These are phyloP conservation scores for Ciconia maguari DNA, from an alignment of 2,113 vertebrate genomes.

Conservation along the genomic window DNA sequence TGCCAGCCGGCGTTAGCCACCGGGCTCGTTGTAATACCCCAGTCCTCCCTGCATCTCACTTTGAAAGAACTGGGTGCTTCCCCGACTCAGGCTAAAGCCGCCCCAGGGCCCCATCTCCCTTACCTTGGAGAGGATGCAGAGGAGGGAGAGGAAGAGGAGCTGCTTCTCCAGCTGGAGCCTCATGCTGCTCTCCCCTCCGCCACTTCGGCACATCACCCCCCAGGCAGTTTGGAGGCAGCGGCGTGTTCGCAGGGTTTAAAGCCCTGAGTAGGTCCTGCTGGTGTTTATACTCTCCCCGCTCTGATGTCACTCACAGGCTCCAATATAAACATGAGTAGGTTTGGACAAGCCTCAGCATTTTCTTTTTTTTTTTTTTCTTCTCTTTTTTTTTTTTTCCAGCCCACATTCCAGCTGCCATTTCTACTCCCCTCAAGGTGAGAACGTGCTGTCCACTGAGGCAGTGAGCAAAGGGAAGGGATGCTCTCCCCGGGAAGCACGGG, in stretches of 20 bases:
- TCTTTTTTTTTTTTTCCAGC: neutral
- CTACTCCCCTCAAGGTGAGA: constrained; percentile 63
- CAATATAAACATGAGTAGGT: constrained; percentile 73
- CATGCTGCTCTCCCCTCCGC: constrained; percentile 48
- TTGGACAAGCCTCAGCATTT: constrained; percentile 68
- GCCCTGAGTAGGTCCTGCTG: constrained; percentile 48
- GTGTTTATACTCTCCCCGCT: constrained; percentile 72
- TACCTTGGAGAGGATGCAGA: constrained; percentile 72
- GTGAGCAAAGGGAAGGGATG: neutral
- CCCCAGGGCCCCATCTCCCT: constrained; percentile 23
- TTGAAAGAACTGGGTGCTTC: neutral
- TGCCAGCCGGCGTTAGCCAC: neutral
- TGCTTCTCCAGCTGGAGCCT: constrained; percentile 55
- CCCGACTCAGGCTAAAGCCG: neutral
- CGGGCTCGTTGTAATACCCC: neutral
- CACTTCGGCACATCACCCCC: constrained; percentile 54
- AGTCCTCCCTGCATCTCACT: neutral
- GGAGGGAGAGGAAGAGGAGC: constrained; percentile 58
- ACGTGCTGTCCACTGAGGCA: neutral
- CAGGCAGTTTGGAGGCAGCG: constrained; percentile 43
- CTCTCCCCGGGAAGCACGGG: neutral
- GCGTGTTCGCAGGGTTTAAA: constrained; percentile 50
- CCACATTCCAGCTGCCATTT: constrained; percentile 69
- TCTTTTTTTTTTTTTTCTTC: neutral
- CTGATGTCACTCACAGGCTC: constrained; percentile 74